phyloP scores from a whole-genome alignment of 2,797 vertebrate species.

The Ispidina lecontei region DNA sequence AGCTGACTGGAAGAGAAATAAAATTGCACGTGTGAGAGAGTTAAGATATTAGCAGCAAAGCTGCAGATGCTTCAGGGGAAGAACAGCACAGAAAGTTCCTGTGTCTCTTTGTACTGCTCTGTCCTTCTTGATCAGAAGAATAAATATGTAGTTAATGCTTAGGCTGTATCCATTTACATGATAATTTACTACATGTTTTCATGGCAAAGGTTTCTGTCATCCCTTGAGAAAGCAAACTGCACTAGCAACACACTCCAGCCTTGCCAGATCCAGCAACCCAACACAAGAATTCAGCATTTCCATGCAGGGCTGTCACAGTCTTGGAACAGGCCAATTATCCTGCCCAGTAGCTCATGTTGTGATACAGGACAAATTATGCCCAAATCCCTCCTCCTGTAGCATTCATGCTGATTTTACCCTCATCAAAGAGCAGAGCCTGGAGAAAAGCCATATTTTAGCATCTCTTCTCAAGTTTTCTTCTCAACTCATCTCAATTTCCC shows the following conservation, averaged over 20 bases:
- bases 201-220: neutral
- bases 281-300: neutral
- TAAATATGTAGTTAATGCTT: neutral
- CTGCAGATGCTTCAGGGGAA: neutral
- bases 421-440: neutral
- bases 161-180: neutral
- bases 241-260: neutral
- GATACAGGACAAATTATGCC: neutral
- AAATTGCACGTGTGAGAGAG: neutral
- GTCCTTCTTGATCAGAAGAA: neutral
- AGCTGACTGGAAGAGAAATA: conserved; percentile 86
- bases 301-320: neutral
- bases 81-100: neutral
- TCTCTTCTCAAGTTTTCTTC: neutral
- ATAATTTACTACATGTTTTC: neutral
- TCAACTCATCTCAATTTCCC: neutral
- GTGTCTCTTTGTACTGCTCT: neutral
- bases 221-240: neutral
- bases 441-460: neutral
- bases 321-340: neutral
- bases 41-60: neutral
- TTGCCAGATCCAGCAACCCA: neutral
- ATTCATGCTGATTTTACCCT: neutral
- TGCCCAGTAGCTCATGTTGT: neutral
- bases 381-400: neutral